Evolutionary conservation across 2,113 vertebrate species (phyloP).

Genomic region (Ctenodactylus gundi): DNA sequence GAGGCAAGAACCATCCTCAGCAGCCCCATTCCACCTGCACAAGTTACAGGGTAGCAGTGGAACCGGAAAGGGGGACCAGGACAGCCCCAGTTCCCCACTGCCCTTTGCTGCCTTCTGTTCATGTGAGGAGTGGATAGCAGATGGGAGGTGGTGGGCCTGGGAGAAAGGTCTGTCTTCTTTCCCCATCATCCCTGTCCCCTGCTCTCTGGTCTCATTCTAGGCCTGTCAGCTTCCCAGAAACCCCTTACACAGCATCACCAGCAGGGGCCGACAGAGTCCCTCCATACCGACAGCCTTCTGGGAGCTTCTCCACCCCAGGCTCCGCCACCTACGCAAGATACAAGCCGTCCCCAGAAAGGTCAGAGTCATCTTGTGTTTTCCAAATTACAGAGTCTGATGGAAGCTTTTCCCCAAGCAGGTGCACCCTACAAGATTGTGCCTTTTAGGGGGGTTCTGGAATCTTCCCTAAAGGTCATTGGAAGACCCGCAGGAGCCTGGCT

Average conservation of each 20-base stretch:
- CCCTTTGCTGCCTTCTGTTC: not conserved
- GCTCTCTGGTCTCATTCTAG: constrained; percentile 74
- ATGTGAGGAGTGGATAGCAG: not conserved
- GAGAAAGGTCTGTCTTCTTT: not conserved
- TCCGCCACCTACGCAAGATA: constrained; percentile 86
- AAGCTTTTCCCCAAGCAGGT: not conserved
- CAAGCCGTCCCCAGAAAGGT: constrained; percentile 92
- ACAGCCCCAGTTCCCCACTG: not conserved
- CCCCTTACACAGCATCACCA: constrained; percentile 87
- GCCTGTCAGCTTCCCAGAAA: constrained; percentile 95
- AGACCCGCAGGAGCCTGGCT: not conserved
- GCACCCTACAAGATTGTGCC: not conserved
- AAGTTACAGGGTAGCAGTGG: not conserved
- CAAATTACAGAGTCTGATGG: not conserved
- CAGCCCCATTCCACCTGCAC: not conserved
- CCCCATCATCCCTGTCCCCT: not conserved
- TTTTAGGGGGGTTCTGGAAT: not conserved
- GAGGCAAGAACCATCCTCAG: not conserved
- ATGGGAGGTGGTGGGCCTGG: not conserved
- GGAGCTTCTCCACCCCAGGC: constrained; percentile 91
- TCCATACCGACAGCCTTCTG: constrained; percentile 91
- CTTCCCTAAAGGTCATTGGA: not conserved
- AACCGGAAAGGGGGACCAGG: too few relatives aligned
- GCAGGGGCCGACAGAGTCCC: constrained; percentile 86
- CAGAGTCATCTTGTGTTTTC: constrained; percentile 56